phyloP scores from a whole-genome alignment of 1,140 invertebrate genomes.

The Magallana gigas region DNA sequence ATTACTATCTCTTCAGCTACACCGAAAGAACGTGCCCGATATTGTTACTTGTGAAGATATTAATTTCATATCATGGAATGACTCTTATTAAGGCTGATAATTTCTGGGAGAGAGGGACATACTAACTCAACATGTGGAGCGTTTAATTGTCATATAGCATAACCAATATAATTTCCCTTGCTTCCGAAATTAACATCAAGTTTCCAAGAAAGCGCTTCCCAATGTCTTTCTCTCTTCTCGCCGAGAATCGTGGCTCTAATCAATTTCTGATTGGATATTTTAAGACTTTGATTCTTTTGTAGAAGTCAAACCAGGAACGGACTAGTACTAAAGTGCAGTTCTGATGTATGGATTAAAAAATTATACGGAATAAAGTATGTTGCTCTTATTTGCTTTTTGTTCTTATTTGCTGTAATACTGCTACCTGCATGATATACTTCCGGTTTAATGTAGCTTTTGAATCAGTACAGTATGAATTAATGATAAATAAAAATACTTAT shows the following conservation, averaged over 20 bases:
- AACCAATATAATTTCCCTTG: slow-evolving; percentile 30
- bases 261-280: slow-evolving; percentile 22
- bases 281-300: slow-evolving; percentile 17
- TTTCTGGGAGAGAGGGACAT: neutral
- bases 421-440: neutral
- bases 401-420: neutral
- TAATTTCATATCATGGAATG: slow-evolving; percentile 23
- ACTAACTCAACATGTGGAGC: slow-evolving; percentile 32
- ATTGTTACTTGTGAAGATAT: slow-evolving; percentile 17
- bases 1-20: slow-evolving; percentile 30
- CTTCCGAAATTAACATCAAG: neutral
- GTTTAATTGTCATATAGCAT: slow-evolving; percentile 41
- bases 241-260: neutral
- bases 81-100: slow-evolving; percentile 38
- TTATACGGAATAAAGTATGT: neutral
- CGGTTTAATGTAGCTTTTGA: neutral
- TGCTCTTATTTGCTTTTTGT: neutral
- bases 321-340: neutral
- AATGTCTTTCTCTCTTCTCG: slow-evolving; percentile 5
- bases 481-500: neutral
- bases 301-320: neutral
- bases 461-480: neutral
- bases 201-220: neutral
- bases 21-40: neutral
- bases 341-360: neutral